Evolutionary conservation across 2,113 vertebrate genomes (phyloP), one percentile per base, ranked within the genome.

Genomic region (Perca flavescens): DNA sequence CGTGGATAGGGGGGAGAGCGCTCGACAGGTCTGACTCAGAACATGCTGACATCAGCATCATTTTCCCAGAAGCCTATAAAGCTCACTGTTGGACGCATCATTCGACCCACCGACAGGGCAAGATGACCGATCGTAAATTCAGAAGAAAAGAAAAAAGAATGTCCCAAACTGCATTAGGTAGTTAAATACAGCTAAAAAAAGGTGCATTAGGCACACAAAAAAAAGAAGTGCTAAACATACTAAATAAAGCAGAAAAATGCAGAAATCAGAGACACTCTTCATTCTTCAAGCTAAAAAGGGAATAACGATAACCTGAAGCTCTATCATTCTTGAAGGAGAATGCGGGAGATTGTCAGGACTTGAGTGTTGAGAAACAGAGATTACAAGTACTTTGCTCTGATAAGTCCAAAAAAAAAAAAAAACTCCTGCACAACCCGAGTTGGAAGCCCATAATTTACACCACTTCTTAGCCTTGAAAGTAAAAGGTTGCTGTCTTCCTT

Each of bases 31-130:
- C 90, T 93, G 86, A 88, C 60, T 91, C 86, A 89, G 91, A 85
- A 92, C 83, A 28, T 89, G 91, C 90, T 90, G 93, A 93, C 86
- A 87, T 92, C 88, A 93, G 92, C 91, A 89, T 69, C 70, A 64
- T 90, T 92, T 92, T 92, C 92, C 84, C 86, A 92, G 89, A 94
- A 90, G 86, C 87, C 76, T 36, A 74, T 83, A 79, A 89, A 84
- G 88, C 84, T 86, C 61, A 58, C 88, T 74, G 83, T 90, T 82
- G 76, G 78, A 46, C 11, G 56, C 78, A 74, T 91, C 84, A 73
- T 79, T 86, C 43, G 74, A 80, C 80, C 57, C 80, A 76, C 67
- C 47, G 5, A 61, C 73, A 68, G 70, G 60, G 77, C 72, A 80
- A 86, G 67, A 88, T 68, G 79, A 75, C 78, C 56, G 46, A 56